Evolutionary conservation across 2,888 invertebrate genomes (phyloP), one percentile per base, ranked within the genome.

Genomic region (Ceramica pisi): DNA sequence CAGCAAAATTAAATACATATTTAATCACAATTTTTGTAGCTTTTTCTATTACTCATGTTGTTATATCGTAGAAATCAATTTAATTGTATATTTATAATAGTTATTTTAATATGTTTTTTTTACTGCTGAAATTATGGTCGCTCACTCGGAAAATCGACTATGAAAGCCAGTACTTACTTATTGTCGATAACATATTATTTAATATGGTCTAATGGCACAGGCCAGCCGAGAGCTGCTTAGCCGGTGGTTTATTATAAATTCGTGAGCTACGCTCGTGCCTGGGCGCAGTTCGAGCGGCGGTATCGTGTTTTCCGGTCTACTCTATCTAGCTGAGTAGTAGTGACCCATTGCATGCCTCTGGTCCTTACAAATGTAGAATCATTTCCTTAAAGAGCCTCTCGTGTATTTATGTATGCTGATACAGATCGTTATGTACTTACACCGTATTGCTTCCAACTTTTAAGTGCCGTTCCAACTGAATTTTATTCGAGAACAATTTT

Each of bases 211-310:
- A 70, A 61, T 67, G 35, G 26, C 38, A 53, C n/a, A 41, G 72
- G 21, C 53, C 59, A 67, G 71, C 63, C 66, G 75, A 72, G 67
- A 80, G 88, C 87, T 90, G 86, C 88, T 84, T 87, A 84, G 73
- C 60, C 83, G 67, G 87, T 87, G 86, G 86, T 88, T 88, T 89
- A 90, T 91, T 86, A 85, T 83, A 64, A 82, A 88, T 80, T 90
- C 92, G 91, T 91, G 91, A 88, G 86, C 78, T 85, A 86, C 84
- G 86, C 87, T 86, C 82, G 80, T 75, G 87, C 76, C 78, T 64
- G 77, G 67, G 60, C 83, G 81, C 84, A 75, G 76, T 83, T 75
- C 74, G 78, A 82, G 78, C 81, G 68, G 78, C 79, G 65, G 67
- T 80, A 77, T 82, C 81, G 74, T 76, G 72, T 82, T 81, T 69